Percentiles rank a stretch among this genome's conserved stretches.
Conservation (phyloP, 2,113 vertebrate species). For the Prunella fulvescens region DNA sequence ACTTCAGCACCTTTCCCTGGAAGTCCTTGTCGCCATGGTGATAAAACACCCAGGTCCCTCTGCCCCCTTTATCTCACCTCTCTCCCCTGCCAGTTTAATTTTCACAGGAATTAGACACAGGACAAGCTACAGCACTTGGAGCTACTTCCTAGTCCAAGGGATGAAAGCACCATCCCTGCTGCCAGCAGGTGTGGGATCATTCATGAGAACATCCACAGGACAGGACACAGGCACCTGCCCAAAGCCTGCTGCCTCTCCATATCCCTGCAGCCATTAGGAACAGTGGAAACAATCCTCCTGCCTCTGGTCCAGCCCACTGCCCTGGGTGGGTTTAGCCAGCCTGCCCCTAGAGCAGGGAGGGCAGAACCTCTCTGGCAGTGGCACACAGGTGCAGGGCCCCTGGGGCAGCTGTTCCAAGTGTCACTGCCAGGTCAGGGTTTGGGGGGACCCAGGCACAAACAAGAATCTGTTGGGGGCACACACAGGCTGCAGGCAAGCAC, state of each 20-base stretch:
- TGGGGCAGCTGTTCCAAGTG: rapidly evolving
- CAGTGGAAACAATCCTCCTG: rapidly evolving
- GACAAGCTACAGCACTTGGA: background rate
- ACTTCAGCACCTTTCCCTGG: conserved; percentile 14
- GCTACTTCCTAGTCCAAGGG: background rate
- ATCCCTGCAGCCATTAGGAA: background rate
- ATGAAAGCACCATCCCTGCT: background rate
- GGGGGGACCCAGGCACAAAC: background rate
- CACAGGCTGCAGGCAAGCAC: background rate
- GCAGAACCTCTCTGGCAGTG: background rate
- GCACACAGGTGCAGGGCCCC: background rate
- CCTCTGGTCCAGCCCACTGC: background rate
- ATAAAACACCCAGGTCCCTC: background rate
- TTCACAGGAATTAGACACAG: background rate
- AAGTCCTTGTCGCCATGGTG: conserved; percentile 21
- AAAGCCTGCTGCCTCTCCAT: rapidly evolving
- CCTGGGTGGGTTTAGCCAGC: rapidly evolving
- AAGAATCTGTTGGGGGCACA: background rate
- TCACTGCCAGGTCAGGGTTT: background rate
- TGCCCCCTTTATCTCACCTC: background rate
- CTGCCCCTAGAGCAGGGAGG: background rate
- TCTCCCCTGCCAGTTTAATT: background rate
- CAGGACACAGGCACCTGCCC: background rate
- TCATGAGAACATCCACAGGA: background rate
- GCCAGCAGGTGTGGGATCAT: background rate